phyloP scores from a whole-genome alignment of 2,888 invertebrate genomes.

The Leptarthrus brevirostris region DNA sequence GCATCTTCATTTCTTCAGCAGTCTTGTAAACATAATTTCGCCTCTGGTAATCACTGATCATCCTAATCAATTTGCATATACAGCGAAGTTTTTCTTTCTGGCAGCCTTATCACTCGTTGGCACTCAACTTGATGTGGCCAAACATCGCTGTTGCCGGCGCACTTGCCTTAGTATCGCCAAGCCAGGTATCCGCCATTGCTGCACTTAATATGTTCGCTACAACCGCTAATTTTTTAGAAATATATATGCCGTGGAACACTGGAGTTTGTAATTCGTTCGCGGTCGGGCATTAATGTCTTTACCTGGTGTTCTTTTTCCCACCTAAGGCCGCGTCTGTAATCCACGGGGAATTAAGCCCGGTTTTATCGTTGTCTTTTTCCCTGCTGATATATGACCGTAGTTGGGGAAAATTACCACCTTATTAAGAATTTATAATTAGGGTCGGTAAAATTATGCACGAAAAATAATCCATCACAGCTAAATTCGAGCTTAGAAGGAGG shows the following conservation, averaged over 20 bases:
- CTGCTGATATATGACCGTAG: slow-evolving; percentile 24
- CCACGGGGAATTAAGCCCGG: slow-evolving; percentile 16
- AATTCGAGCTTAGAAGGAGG: not conserved
- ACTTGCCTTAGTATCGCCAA: not conserved
- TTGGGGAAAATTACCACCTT: slow-evolving; percentile 31
- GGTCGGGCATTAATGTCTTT: not conserved
- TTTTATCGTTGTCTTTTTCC: slow-evolving; percentile 25
- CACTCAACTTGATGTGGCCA: not conserved
- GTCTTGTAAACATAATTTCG: slow-evolving; percentile 43
- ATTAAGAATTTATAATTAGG: slow-evolving; percentile 36
- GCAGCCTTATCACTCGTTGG: not conserved
- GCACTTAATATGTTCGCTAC: slow-evolving; percentile 11
- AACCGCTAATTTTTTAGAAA: not conserved
- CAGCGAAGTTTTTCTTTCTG: slow-evolving; percentile 16
- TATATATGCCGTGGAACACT: not conserved
- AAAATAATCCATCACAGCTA: not conserved
- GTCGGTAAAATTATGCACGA: slow-evolving; percentile 19
- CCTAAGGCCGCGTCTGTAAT: not conserved
- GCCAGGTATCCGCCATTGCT: slow-evolving; percentile 3
- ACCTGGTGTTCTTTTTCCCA: not conserved
- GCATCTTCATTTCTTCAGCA: slow-evolving; percentile 40
- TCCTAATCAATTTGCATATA: slow-evolving; percentile 45
- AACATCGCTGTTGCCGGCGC: not conserved
- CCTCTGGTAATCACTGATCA: slow-evolving; percentile 42
- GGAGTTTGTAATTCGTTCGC: slow-evolving; percentile 17